phyloP scores from a whole-genome alignment of 1,140 invertebrate genomes.

The Rhopalosiphum padi region DNA sequence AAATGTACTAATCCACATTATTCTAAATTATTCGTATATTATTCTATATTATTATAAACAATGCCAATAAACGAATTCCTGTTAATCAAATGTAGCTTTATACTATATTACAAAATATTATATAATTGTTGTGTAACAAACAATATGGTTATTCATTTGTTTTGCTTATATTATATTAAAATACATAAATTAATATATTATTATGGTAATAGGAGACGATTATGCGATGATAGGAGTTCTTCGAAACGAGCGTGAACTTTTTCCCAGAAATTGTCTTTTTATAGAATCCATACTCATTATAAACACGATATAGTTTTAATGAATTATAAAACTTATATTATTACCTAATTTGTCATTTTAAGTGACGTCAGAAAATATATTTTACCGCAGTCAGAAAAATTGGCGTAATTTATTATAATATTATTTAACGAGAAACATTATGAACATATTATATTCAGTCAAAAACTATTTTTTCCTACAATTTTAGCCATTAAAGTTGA shows the following conservation, averaged over 20 bases:
- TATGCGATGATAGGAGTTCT: background rate
- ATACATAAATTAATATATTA: background rate
- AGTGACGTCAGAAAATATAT: background rate
- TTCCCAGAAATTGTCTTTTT: background rate
- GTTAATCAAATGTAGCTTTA: background rate
- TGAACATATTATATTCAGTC: background rate
- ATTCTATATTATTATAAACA: background rate
- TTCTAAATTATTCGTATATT: background rate
- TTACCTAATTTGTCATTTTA: constrained; percentile 8
- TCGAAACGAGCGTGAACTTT: background rate
- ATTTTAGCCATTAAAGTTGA: background rate
- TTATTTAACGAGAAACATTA: background rate
- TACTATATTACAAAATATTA: background rate
- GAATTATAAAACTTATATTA: background rate
- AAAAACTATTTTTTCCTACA: background rate
- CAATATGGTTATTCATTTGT: background rate
- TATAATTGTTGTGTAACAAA: background rate
- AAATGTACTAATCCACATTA: background rate
- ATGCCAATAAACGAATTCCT: background rate
- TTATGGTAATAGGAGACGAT: background rate
- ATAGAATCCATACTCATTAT: background rate
- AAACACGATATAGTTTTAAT: background rate
- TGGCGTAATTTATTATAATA: background rate
- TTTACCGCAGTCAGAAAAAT: background rate
- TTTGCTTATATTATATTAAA: background rate